Base-by-base conservation (phyloP, 2,113 vertebrate species). In the Cyanoramphus novaezelandiae region DNA sequence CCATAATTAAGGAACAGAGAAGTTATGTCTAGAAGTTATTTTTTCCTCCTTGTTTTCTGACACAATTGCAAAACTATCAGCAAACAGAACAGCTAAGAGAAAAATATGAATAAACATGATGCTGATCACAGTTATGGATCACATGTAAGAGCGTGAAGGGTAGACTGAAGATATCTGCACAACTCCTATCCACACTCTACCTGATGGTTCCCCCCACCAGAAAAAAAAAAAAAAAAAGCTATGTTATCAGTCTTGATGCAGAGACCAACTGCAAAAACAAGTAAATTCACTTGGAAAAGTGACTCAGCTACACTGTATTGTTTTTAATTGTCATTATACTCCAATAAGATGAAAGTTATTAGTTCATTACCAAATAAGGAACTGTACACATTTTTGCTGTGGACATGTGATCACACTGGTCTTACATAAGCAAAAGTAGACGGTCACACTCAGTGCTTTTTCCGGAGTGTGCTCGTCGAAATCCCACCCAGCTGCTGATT, bases 401-500 rank as follows among this genome's bases (percentile, higher is more conserved):
- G 67, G 63, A 71, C 94, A 94, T 33, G 85, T 82, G 94, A 96
- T 77, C 57, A n/a, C 49, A 44, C 65, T 85, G n/a, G 68, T 94
- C 93, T 95, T 94, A 95, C 88, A 96, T 94, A 95, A 92, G 92
- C 75, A 83, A 94, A 88, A 92, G 82, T 85, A 95, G 84, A 70
- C 63, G 72, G 85, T 95, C 93, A 96, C 92, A 96, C 70, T 74
- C 90, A 70, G 88, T 59, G 84, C 67, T 96, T 95, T 93, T 92
- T 94, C 92, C 92, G 93, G 92, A 92, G 39, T 1, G 55, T 7
- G 24, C 80, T 88, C 11, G 11, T 84, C 70, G 75, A 90, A 96
- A 95, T 96, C 91, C 86, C 84, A 96, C 87, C 92, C 94, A 93
- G 75, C 79, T 96, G 70, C 81, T 71, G 95, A 97, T 94, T 97